These are phyloP conservation scores for Talpa occidentalis DNA, from an alignment of 2,113 vertebrate genomes.

Conservation along the genomic window DNA sequence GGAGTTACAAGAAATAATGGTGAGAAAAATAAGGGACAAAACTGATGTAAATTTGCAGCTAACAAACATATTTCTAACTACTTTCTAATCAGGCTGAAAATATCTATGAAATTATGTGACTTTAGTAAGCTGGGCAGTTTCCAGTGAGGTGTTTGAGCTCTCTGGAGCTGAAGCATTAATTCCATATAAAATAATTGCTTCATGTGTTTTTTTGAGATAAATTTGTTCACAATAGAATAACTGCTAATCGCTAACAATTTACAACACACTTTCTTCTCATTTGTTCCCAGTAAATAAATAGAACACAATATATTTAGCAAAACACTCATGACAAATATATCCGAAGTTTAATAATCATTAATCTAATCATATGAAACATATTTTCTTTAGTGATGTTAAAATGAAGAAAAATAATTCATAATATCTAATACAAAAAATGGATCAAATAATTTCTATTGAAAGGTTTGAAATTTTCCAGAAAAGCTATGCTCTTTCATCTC, in stretches of 20 bases:
- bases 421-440: not conserved
- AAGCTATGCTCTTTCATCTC: not conserved
- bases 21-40: not conserved
- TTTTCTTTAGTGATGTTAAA: not conserved
- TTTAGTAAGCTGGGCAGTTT: not conserved
- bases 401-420: not conserved
- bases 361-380: not conserved
- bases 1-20: not conserved
- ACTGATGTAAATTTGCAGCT: not conserved
- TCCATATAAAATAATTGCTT: constrained; percentile 18
- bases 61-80: constrained; percentile 24
- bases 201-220: constrained; percentile 23
- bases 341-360: not conserved
- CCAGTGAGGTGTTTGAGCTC: not conserved
- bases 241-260: not conserved
- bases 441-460: constrained; percentile 12
- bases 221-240: not conserved
- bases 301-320: not conserved
- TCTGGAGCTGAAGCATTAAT: not conserved
- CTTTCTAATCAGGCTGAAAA: not conserved
- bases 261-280: not conserved
- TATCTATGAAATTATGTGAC: not conserved
- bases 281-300: not conserved
- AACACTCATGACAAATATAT: constrained; percentile 4
- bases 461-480: not conserved